Conservation (phyloP, 2,888 invertebrate species). For the Subacronicta megacephala region DNA sequence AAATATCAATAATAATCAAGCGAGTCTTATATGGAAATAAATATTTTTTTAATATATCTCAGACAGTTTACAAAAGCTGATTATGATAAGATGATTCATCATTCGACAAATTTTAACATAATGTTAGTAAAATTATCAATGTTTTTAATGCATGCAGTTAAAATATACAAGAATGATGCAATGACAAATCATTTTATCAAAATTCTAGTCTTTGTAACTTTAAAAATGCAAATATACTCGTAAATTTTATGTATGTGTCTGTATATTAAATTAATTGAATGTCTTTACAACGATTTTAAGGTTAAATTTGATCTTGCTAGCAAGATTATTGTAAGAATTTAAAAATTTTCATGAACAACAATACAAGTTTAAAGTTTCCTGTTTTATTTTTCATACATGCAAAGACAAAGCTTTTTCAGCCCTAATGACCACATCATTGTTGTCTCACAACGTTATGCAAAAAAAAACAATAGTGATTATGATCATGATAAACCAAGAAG, state of each 20-base stretch:
- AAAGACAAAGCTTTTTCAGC: slow-evolving; percentile 27
- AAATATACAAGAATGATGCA: slow-evolving; percentile 15
- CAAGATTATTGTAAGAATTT: slow-evolving; percentile 31
- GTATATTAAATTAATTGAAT: background rate
- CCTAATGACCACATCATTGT: slow-evolving; percentile 36
- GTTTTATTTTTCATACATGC: slow-evolving; percentile 4
- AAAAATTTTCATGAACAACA: background rate
- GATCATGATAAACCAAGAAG: slow-evolving; percentile 27
- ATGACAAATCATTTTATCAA: slow-evolving; percentile 8
- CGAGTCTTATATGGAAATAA: background rate
- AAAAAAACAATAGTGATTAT: slow-evolving; percentile 42
- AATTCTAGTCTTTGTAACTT: slow-evolving; percentile 5
- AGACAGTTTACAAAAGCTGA: background rate
- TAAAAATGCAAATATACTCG: slow-evolving; percentile 35
- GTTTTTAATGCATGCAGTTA: slow-evolving; percentile 1
- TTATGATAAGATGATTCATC: slow-evolving; percentile 1
- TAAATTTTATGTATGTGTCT: slow-evolving; percentile 1
- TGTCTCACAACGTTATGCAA: slow-evolving; percentile 39
- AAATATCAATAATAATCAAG: background rate
- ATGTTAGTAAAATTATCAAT: slow-evolving; percentile 2
- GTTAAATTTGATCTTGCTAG: slow-evolving; percentile 32
- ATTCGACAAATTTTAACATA: background rate
- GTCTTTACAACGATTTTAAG: slow-evolving; percentile 22
- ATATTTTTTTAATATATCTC: background rate
- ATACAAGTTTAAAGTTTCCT: slow-evolving; percentile 19